These are phyloP conservation scores for Drosophila mercatorum DNA, from an alignment of 2,888 invertebrate genomes.

Conservation along the genomic window DNA sequence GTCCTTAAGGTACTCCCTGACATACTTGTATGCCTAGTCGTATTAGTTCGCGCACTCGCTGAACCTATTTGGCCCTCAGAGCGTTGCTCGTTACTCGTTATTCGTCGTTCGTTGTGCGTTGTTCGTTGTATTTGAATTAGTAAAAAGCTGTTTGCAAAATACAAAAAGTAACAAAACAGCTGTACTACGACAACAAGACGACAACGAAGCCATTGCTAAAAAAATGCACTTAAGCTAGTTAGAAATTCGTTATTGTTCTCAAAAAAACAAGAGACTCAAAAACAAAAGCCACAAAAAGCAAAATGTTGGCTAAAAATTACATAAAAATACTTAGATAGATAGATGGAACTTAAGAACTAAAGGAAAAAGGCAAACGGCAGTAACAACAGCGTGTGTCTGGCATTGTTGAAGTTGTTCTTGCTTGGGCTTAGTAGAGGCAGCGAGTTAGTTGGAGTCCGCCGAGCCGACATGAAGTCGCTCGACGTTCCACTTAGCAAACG, in stretches of 20 bases:
- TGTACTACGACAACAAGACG: constrained; percentile 27
- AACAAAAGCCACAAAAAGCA: constrained; percentile 70
- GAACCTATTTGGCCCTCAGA: constrained; percentile 1
- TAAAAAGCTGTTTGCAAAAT: constrained; percentile 58
- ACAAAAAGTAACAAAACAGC: constrained; percentile 51
- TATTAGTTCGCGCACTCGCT: background rate
- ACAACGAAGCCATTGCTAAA: constrained; percentile 35
- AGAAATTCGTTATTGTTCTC: constrained; percentile 27
- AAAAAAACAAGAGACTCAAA: constrained; percentile 19
- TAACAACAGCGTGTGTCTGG: constrained; percentile 33
- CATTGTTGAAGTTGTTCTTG: constrained; percentile 10
- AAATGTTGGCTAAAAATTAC: constrained; percentile 44
- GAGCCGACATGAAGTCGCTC: background rate
- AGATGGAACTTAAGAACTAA: background rate
- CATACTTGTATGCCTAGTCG: background rate
- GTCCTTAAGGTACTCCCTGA: background rate
- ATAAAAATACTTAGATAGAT: background rate
- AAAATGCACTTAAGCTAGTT: constrained; percentile 43
- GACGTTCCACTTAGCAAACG: constrained; percentile 17
- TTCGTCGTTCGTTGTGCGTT: constrained; percentile 28
- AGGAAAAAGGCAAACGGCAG: background rate
- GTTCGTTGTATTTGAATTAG: constrained; percentile 43
- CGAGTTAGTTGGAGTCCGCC: constrained; percentile 35
- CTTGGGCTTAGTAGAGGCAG: constrained; percentile 51
- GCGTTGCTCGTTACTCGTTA: constrained; percentile 27